phyloP scores from a whole-genome alignment of 2,888 invertebrate species.

The Oegoconia quadripuncta region DNA sequence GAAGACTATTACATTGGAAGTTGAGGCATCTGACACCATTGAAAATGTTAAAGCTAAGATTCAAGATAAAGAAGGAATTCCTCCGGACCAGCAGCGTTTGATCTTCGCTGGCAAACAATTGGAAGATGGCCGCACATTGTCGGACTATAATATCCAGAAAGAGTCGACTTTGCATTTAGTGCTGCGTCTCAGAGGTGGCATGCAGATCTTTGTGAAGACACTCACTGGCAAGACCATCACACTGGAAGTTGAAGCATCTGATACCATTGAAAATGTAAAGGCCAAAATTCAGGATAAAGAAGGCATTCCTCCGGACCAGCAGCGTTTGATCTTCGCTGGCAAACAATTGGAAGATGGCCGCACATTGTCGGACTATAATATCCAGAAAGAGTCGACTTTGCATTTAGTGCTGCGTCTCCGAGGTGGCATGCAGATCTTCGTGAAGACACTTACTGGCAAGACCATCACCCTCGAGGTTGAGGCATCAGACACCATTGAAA shows the following conservation, averaged over 20 bases:
- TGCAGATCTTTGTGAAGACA: constrained; percentile 60
- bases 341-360: no score
- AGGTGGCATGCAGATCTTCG: no score
- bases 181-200: constrained; percentile 53
- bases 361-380: no score
- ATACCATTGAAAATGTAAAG: no score
- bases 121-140: constrained; percentile 59
- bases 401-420: no score
- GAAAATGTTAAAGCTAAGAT: constrained; percentile 64
- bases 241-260: constrained; percentile 52
- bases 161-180: constrained; percentile 60
- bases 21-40: constrained; percentile 57
- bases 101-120: constrained; percentile 63
- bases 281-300: no score
- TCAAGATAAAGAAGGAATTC: constrained; percentile 62
- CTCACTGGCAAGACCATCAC: constrained; percentile 51
- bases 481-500: no score
- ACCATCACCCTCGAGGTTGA: no score
- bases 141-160: constrained; percentile 64
- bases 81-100: constrained; percentile 58
- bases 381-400: no score
- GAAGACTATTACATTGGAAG: constrained; percentile 57
- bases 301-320: no score
- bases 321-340: no score
- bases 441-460: no score